Evolutionary conservation across 2,888 invertebrate species (phyloP), one percentile per base, ranked within the genome.

Genomic region (Patella depressa): DNA sequence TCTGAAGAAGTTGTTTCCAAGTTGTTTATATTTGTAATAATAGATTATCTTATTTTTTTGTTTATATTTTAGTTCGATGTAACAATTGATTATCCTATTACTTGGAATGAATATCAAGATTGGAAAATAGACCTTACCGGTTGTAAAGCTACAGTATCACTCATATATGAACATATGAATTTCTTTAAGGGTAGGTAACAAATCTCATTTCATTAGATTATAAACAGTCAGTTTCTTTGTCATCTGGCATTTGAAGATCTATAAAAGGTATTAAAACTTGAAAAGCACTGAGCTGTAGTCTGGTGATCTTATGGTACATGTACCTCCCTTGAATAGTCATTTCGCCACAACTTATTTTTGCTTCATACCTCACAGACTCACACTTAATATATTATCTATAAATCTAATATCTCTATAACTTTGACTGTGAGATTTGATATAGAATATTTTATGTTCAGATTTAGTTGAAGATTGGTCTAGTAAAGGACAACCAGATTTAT

Each of bases 51-150:
- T 29, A 7, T 45, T 0, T 45, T 45, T 45, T 45, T 45, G 19
- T 65, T 65, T 75, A 73, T 53, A 69, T 71, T 84, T 55, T 78
- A 92, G 92, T 98, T 98, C 92, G 95, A 95, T 78, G 94, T 98
- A 2, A 94, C 94, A 88, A 96, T 96, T 86, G 95, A 96, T 88
- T 99, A 98, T 92, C 99, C 99, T 0, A 93, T 96, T 70, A 94
- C 95, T 78, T 99, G 98, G 98, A 99, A 99, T 92, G 97, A 96
- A 84, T 96, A 97, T 85, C 99, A 99, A 91, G 95, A 96, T 85
- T 99, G 99, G 99, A 95, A 95, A 81, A 93, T 97, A 74, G 95
- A 96, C 88, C 93, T 98, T 82, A 98, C 97, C 0, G 97, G 97
- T 0, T 97, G 98, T 91, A 98, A 98, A 92, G 97, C 97, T 1